Percentiles rank a stretch among this genome's conserved stretches.
Conservation (phyloP, 2,113 vertebrate genomes). For the Dascyllus trimaculatus region DNA sequence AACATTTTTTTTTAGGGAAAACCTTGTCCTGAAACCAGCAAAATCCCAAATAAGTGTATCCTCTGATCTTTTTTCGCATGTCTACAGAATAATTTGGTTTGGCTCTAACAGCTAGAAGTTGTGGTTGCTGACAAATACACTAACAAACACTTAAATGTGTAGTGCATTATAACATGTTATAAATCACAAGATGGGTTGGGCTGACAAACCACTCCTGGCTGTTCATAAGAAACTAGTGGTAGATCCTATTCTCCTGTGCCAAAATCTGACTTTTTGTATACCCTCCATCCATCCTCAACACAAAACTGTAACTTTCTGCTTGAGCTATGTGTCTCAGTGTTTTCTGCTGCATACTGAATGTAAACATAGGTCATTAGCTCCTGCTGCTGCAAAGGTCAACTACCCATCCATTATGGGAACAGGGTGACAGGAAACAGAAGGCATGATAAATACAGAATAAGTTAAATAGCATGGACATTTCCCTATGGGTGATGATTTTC, state of each 20-base stretch:
- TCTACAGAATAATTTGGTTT: too few species aligned
- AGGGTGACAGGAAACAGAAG: not conserved
- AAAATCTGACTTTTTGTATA: not conserved
- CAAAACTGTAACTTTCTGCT: not conserved
- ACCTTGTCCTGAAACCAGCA: too few species aligned
- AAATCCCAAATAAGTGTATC: too few species aligned
- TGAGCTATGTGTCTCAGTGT: not conserved
- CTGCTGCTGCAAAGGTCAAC: constrained; percentile 38
- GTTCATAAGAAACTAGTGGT: too few species aligned
- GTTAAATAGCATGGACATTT: constrained; percentile 9
- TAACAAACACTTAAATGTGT: too few species aligned
- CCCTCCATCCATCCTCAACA: not conserved
- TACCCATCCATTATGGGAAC: constrained; percentile 39
- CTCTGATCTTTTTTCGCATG: too few species aligned
- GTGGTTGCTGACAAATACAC: too few species aligned
- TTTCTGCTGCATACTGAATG: not conserved
- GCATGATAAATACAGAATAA: not conserved
- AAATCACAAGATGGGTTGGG: too few species aligned
- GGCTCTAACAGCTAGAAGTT: too few species aligned
- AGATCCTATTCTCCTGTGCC: not conserved
- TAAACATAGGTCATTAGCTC: constrained; percentile 20
- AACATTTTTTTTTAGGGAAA: too few species aligned
- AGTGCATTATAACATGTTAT: too few species aligned
- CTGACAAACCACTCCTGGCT: too few species aligned
- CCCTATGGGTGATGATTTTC: constrained; percentile 1